phyloP scores from a whole-genome alignment of 2,888 invertebrate genomes.

The Spilarctia lutea region DNA sequence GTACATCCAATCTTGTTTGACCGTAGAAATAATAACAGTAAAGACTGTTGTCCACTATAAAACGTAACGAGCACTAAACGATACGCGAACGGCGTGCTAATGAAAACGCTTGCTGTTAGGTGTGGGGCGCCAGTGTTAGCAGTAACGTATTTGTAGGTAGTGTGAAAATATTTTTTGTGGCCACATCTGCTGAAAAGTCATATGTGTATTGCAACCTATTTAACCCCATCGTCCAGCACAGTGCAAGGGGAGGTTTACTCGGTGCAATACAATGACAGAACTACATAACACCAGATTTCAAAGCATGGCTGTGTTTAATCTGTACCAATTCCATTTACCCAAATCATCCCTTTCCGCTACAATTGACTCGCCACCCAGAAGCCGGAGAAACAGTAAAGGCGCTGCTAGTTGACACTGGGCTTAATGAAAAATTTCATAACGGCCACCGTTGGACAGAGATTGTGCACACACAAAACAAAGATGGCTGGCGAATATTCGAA shows the following conservation, averaged over 20 bases:
- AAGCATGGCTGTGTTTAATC: too few relatives aligned
- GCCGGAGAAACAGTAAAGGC: constrained; percentile 57
- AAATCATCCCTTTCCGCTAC: constrained; percentile 9
- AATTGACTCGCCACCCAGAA: constrained; percentile 39
- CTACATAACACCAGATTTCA: too few relatives aligned
- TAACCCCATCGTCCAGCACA: too few relatives aligned
- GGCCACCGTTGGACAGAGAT: constrained; percentile 50
- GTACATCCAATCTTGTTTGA: constrained; percentile 51
- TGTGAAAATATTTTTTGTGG: too few relatives aligned
- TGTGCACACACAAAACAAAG: constrained; percentile 49
- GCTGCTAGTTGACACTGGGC: constrained; percentile 66
- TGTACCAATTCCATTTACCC: background rate
- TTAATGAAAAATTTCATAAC: constrained; percentile 79
- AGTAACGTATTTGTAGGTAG: background rate
- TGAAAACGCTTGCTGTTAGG: constrained; percentile 69
- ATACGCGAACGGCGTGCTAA: constrained; percentile 65
- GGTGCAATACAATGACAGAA: too few relatives aligned
- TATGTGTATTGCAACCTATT: too few relatives aligned
- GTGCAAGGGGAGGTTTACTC: too few relatives aligned
- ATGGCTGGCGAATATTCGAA: constrained; percentile 49
- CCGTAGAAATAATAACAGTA: constrained; percentile 65
- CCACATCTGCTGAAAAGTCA: too few relatives aligned
- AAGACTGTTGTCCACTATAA: constrained; percentile 64
- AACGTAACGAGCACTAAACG: constrained; percentile 68
- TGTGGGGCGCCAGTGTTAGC: constrained; percentile 34